A percentile compares a stretch with the other conserved stretches of the same genome.
These are phyloP conservation scores for Uloborus plumipes DNA, from an alignment of 2,888 invertebrate species.

Conservation along the genomic window DNA sequence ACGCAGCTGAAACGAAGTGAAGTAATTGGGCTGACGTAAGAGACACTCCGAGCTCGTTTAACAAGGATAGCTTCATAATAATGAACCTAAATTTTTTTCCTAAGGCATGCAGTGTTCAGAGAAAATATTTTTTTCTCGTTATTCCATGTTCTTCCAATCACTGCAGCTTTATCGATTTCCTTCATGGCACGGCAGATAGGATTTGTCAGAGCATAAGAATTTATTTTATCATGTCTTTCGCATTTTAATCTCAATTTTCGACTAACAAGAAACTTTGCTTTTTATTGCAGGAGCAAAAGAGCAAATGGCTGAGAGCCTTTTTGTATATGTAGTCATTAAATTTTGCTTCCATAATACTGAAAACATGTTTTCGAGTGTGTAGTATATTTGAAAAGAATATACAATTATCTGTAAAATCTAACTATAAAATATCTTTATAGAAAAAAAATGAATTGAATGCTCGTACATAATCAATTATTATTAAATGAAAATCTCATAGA, in stretches of 20 bases:
- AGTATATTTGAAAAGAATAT: no score
- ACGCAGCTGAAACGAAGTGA: conserved; percentile 59
- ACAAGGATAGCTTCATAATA: conserved; percentile 54
- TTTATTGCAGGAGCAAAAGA: not conserved
- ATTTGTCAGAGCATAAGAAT: conserved; percentile 47
- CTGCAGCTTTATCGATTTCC: conserved; percentile 47
- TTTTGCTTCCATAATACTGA: no score
- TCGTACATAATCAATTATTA: no score
- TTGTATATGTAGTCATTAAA: no score
- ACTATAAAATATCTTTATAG: no score
- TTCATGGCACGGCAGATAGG: conserved; percentile 29
- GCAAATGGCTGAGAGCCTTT: no score
- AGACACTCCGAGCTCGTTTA: conserved; percentile 40
- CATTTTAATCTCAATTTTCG: conserved; percentile 36
- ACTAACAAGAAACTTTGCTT: not conserved
- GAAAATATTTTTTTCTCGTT: conserved; percentile 56
- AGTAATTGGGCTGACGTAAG: conserved; percentile 62
- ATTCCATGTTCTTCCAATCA: conserved; percentile 50
- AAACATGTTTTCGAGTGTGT: no score
- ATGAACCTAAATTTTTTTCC: conserved; percentile 37
- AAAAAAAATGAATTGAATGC: no score
- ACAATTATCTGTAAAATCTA: no score
- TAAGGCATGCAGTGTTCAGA: conserved; percentile 28
- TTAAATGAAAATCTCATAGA: no score
- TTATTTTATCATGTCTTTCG: conserved; percentile 18